These are phyloP conservation scores for Antheraea assamensis DNA, from an alignment of 2,888 invertebrate genomes.

Conservation along the genomic window DNA sequence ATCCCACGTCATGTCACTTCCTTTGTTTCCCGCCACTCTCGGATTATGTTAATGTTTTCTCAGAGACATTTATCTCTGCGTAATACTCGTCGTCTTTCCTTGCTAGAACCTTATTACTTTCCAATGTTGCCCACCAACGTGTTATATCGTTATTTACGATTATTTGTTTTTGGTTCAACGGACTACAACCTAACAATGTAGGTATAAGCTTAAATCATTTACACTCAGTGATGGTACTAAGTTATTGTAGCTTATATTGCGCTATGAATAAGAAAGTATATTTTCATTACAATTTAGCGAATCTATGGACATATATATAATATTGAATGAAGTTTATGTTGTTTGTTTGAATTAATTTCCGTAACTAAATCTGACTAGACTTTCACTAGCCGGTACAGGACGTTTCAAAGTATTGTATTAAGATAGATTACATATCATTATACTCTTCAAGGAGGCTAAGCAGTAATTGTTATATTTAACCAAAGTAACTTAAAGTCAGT, in stretches of 20 bases:
- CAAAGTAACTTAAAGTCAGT: too few species aligned
- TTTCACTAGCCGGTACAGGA: too few species aligned
- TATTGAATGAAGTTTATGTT: too few species aligned
- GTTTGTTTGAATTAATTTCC: too few species aligned
- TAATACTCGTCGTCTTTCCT: constrained; percentile 64
- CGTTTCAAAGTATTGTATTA: too few species aligned
- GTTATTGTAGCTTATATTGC: neutral
- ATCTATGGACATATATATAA: too few species aligned
- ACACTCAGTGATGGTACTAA: neutral
- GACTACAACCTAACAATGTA: constrained; percentile 28
- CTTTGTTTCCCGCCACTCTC: constrained; percentile 63
- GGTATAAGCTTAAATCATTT: constrained; percentile 27
- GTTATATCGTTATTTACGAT: constrained; percentile 62
- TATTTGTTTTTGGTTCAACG: constrained; percentile 38
- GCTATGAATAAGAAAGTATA: neutral
- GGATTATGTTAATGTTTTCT: constrained; percentile 77
- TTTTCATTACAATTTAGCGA: neutral
- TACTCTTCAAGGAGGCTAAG: too few species aligned
- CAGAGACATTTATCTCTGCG: constrained; percentile 75
- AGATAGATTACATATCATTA: too few species aligned
- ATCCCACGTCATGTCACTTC: constrained; percentile 60
- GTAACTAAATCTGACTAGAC: too few species aligned
- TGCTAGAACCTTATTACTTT: constrained; percentile 62
- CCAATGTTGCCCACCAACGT: constrained; percentile 61
- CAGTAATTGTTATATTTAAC: too few species aligned